These are phyloP conservation scores for Cranoglanis bouderius DNA, from an alignment of 2,113 vertebrate species.

Conservation along the genomic window DNA sequence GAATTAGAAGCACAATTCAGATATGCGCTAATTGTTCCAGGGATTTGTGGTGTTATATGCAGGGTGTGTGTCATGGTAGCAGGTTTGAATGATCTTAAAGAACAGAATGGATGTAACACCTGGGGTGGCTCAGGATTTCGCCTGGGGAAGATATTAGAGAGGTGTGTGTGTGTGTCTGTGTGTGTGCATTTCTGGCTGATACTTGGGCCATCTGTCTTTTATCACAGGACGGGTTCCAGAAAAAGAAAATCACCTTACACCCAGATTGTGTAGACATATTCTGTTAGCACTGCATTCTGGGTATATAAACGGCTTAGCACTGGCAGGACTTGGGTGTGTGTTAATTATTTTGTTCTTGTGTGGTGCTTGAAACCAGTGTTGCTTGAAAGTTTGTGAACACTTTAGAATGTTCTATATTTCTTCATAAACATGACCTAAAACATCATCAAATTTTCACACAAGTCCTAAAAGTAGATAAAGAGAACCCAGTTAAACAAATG, in stretches of 20 bases:
- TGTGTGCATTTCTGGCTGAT: conserved; percentile 6
- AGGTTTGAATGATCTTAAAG: background rate
- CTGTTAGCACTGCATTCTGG: background rate
- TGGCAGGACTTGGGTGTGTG: background rate
- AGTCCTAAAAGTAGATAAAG: too few species aligned
- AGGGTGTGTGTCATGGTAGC: background rate
- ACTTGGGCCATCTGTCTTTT: conserved; percentile 1
- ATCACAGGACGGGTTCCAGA: background rate
- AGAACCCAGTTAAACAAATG: too few species aligned
- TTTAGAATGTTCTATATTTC: too few species aligned
- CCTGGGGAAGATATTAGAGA: background rate
- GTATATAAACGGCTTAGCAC: background rate
- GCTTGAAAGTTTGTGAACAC: too few species aligned
- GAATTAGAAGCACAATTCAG: background rate
- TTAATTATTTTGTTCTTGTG: background rate
- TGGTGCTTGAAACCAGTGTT: background rate
- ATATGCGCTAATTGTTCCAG: background rate
- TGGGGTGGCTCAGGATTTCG: background rate
- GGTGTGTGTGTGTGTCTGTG: background rate
- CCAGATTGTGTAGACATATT: background rate
- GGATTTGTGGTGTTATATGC: background rate
- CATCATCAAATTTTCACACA: too few species aligned
- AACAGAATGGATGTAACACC: background rate
- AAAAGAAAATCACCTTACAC: background rate
- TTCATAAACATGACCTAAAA: too few species aligned